A percentile compares a stretch with the other conserved stretches of the same genome.
phyloP scores from a whole-genome alignment of 1,140 invertebrate genomes.

The Habropoda laboriosa region DNA sequence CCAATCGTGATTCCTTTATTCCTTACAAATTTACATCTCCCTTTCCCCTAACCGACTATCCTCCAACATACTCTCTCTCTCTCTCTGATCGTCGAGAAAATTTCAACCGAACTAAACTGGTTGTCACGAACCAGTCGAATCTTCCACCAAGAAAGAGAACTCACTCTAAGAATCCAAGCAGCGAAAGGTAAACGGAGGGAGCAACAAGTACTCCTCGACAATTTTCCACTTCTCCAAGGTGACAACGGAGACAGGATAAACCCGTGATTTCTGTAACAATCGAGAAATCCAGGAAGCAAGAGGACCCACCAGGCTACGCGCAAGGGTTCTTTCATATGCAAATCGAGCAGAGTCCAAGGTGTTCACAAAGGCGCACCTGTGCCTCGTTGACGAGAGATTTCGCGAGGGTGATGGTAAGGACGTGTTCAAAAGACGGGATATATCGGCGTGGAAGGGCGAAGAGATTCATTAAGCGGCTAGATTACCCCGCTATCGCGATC shows the following conservation, averaged over 20 bases:
- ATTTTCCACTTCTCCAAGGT: neutral
- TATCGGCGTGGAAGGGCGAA: neutral
- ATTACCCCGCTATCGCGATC: constrained; percentile 48
- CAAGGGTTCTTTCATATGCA: constrained; percentile 53
- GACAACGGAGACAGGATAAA: neutral
- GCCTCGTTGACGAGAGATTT: neutral
- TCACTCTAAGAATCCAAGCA: neutral
- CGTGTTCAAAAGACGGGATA: constrained; percentile 20
- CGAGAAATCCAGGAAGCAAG: neutral
- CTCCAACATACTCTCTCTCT: neutral
- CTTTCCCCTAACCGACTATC: too few species aligned
- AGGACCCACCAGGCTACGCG: neutral
- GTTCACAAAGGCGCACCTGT: constrained; percentile 50
- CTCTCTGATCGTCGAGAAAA: neutral
- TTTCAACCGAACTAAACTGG: too few species aligned
- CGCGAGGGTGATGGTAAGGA: constrained; percentile 31
- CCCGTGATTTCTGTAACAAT: constrained; percentile 32
- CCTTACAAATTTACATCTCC: neutral
- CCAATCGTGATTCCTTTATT: too few species aligned
- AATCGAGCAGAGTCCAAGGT: constrained; percentile 11
- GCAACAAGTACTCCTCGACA: constrained; percentile 12
- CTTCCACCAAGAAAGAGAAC: neutral
- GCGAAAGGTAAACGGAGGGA: neutral
- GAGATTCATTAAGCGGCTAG: constrained; percentile 55
- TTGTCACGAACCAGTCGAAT: neutral